Base-by-base conservation (phyloP, 1,140 invertebrate species). In the Drosophila repleta region DNA sequence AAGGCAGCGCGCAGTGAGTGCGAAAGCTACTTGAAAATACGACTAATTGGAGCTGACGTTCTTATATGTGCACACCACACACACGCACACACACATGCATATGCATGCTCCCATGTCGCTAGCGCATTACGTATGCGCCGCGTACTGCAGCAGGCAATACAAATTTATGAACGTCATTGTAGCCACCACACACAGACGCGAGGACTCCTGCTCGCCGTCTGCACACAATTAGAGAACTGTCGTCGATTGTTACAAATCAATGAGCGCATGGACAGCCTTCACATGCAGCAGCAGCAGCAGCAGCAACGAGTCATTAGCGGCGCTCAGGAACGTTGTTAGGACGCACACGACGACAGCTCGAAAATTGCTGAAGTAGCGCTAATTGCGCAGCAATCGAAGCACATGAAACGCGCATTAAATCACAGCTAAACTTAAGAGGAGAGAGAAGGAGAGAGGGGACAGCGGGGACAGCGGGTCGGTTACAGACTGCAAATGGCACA, bases 331-430 rank as follows among this genome's bases (percentile, higher is more conserved):
- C 32, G 32, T 35, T 35, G 32, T 35, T 35, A 35, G 32, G 1
- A 29, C 29, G 41, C 11, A 11, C 11, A 45, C 17, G 37, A 35
- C 24, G 11, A 32, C 26, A 11, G 46, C 43, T 37, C 32, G 62
- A 70, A 87, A 82, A 56, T 46, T 79, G 78, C 82, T 88, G 82
- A 88, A 79, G 73, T 82, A 73, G 83, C 83, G 82, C 83, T 87
- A 87, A 88, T 87, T 87, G 83, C 75, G 76, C 82, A 83, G 83
- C 82, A 87, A 87, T 87, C 82, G 81, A 46, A 69, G 64, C 69
- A 87, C 78, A 75, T 88, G 75, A 78, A 79, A 56, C 62, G 21
- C 63, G 26, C 70, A 65, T 63, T 72, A 77, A 87, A 83, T 87
- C 83, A 83, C 79, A 52, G 79, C 29, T 32, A 8, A 5, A 48